Conservation (phyloP, 2,888 invertebrate species). For the Drosophila picticornis region DNA sequence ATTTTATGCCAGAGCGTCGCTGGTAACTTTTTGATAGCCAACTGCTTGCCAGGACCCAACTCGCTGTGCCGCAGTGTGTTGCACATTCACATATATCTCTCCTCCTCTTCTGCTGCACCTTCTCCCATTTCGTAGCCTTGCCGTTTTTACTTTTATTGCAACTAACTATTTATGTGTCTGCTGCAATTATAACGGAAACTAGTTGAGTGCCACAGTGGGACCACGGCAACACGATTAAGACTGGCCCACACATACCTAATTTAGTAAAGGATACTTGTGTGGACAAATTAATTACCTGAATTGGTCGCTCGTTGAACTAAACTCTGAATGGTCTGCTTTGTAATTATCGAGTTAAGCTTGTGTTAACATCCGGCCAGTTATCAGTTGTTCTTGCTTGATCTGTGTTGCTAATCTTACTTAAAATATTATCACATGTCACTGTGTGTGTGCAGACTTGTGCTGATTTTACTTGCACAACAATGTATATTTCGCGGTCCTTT, state of each 20-base stretch:
- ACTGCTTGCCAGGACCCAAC: conserved; percentile 44
- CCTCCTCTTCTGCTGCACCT: conserved; percentile 5
- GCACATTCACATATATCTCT: conserved; percentile 20
- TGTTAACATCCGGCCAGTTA: not conserved
- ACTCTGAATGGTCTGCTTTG: not conserved
- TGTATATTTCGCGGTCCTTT: not conserved
- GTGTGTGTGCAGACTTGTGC: not conserved
- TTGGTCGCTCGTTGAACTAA: not conserved
- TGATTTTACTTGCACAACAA: not conserved
- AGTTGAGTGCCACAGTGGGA: conserved; percentile 74
- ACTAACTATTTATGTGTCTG: conserved; percentile 83
- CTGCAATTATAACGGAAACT: conserved; percentile 81
- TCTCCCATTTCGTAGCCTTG: conserved; percentile 18
- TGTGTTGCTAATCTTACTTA: not conserved
- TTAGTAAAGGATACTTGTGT: not conserved
- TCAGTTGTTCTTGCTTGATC: not conserved
- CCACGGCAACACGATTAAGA: conserved; percentile 18
- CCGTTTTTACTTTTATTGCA: conserved; percentile 67
- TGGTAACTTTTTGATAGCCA: conserved; percentile 69
- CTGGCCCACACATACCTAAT: not conserved
- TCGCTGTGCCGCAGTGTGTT: conserved; percentile 39
- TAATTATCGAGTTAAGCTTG: not conserved
- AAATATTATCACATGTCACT: not conserved
- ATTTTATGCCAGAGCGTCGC: conserved; percentile 75
- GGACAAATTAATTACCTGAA: conserved; percentile 1